These are phyloP conservation scores for Papilio elwesi DNA, from an alignment of 2,888 invertebrate genomes.

Conservation along the genomic window DNA sequence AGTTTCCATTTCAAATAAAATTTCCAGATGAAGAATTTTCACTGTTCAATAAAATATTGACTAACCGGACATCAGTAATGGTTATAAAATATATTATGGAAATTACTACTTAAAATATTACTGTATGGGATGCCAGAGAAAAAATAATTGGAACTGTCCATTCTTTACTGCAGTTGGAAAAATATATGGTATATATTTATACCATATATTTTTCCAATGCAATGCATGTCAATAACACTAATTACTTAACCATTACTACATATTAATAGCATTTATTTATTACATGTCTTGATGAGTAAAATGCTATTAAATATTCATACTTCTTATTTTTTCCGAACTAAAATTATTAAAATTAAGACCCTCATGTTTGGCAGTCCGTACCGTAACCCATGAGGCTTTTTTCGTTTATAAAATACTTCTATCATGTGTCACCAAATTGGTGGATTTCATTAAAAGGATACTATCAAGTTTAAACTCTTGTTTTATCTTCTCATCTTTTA, in stretches of 20 bases:
- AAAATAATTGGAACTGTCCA: neutral
- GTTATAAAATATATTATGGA: conserved; percentile 27
- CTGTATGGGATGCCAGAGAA: neutral
- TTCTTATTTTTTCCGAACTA: too few relatives aligned
- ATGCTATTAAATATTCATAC: too few relatives aligned
- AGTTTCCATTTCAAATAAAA: conserved; percentile 2
- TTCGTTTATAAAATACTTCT: too few relatives aligned
- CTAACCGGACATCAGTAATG: neutral
- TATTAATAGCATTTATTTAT: too few relatives aligned
- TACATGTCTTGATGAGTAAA: too few relatives aligned
- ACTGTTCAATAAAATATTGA: conserved; percentile 18
- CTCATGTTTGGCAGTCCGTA: too few relatives aligned
- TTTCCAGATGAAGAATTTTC: conserved; percentile 27
- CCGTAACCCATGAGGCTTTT: too few relatives aligned
- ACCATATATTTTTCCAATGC: too few relatives aligned
- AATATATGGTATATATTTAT: neutral
- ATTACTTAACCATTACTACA: too few relatives aligned
- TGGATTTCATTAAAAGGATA: conserved; percentile 55
- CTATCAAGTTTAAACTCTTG: conserved; percentile 37
- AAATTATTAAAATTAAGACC: too few relatives aligned
- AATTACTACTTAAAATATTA: conserved; percentile 5
- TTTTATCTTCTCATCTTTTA: conserved; percentile 11
- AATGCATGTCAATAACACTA: neutral
- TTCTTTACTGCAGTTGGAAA: neutral
- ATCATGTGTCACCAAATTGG: too few relatives aligned